Base-by-base conservation (phyloP, 2,888 invertebrate genomes). In the Teleiodes luculella region DNA sequence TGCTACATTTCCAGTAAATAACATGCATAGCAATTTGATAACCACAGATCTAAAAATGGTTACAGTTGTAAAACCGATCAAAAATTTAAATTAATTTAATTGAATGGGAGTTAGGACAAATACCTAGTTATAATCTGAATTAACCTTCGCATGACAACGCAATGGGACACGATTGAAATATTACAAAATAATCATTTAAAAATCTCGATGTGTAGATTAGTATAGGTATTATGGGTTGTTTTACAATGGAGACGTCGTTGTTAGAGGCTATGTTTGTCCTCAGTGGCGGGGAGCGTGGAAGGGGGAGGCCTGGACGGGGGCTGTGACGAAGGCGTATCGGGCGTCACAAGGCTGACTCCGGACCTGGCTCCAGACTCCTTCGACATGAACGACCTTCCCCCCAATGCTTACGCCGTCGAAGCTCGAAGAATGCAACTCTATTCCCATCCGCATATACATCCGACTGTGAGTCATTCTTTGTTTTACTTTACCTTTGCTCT, bases 321-420 rank as follows among this genome's bases (percentile, higher is more conserved):
- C 53, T 72, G 76, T 68, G 78, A 76, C 56, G 77, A 43, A 13
- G 43, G 76, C 69, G 78, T 76, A 54, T 76, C 80, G 61, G 75
- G 70, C 66, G 78, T 74, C 68, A 67, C 78, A 57, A 70, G 76
- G 72, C 71, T 86, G 71, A 83, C 74, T 61, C 72, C 79, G 53
- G 72, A 69, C 64, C 72, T 76, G 60, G 70, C 72, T 55, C 58
- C 72, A 52, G 68, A 74, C 59, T 56, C 69, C 53, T 85, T 84
- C 86, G 84, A 78, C 64, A 86, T 86, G 87, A 87, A 83, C 73
- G 86, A 87, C 59, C 70, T 86, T 63, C 80, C 83, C n/a, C 58
- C 81, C 11, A 76, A 74, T 62, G 62, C 76, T 46, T 87, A 84
- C 65, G 64, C 76, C 14, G 72, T 81, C 65, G 86, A 87, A 70